These are phyloP conservation scores for Porites evermanni DNA, from an alignment of 92 coral and sea anemone genomes.

Conservation along the genomic window DNA sequence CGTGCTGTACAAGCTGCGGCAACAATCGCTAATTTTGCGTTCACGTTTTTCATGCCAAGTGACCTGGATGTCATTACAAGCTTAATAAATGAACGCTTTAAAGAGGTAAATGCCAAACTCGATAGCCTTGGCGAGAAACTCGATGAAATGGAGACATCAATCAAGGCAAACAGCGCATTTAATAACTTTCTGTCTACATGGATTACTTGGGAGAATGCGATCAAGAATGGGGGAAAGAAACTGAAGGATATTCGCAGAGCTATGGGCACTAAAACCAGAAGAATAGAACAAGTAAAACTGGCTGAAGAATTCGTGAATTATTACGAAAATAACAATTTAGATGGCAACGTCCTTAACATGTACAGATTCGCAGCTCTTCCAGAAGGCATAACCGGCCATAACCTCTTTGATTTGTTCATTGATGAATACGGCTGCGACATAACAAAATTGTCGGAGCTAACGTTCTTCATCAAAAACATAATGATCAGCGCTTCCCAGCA, in stretches of 20 bases:
- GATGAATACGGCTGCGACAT: constrained; percentile 33
- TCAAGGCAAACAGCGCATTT: constrained; percentile 36
- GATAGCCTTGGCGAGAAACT: constrained; percentile 25
- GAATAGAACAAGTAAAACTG: constrained; percentile 45
- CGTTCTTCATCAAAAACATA: constrained; percentile 26
- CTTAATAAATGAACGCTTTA: constrained; percentile 25
- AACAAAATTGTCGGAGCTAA: constrained; percentile 24
- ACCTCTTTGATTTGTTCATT: constrained; percentile 28
- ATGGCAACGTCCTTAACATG: constrained; percentile 27
- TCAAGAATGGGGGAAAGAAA: constrained; percentile 34
- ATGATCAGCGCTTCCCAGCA: constrained; percentile 40
- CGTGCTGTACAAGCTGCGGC: constrained; percentile 34
- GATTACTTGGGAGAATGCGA: constrained; percentile 29
- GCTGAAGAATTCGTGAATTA: constrained; percentile 37
- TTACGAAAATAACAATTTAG: constrained; percentile 36
- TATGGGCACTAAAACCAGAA: constrained; percentile 33
- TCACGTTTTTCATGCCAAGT: constrained; percentile 39
- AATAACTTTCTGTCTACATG: constrained; percentile 22
- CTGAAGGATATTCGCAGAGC: constrained; percentile 13
- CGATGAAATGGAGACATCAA: constrained; percentile 28
- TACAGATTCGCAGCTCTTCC: constrained; percentile 40
- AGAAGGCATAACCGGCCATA: neutral
- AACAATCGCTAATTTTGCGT: constrained; percentile 31
- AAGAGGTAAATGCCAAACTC: constrained; percentile 26
- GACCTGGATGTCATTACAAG: constrained; percentile 25